Evolutionary conservation across 2,797 vertebrate genomes (phyloP).

Genomic region (Onychomys arenicola): DNA sequence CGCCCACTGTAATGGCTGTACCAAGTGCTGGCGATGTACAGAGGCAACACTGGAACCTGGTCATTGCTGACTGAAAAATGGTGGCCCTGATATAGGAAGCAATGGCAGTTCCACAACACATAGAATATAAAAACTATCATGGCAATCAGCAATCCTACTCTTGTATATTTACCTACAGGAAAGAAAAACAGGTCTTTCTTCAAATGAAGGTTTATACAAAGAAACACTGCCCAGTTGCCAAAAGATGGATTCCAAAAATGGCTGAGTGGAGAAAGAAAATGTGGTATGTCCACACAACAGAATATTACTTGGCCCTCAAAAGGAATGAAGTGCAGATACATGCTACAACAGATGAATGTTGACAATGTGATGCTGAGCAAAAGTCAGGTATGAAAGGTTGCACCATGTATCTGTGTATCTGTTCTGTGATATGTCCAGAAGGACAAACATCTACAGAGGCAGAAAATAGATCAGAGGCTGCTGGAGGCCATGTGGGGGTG

Average conservation of each 20-base stretch:
- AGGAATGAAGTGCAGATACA: fast-evolving
- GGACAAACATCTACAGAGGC: background rate
- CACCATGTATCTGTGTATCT: fast-evolving
- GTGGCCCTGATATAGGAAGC: background rate
- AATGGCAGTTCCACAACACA: background rate
- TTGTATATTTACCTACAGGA: background rate
- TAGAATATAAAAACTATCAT: background rate
- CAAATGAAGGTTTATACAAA: background rate
- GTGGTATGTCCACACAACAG: fast-evolving
- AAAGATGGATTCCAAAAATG: background rate
- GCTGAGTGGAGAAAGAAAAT: background rate
- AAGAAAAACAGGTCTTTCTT: background rate
- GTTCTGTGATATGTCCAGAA: background rate
- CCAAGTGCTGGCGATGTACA: background rate
- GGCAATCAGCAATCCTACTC: background rate
- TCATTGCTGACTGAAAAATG: fast-evolving
- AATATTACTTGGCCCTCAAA: background rate
- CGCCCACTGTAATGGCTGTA: fast-evolving
- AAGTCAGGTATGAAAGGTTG: background rate
- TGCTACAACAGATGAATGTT: fast-evolving
- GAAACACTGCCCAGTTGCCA: background rate
- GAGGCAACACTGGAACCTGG: background rate
- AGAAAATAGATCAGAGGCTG: background rate
- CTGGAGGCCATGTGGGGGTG: too few relatives aligned
- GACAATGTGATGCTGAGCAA: fast-evolving